Evolutionary conservation across 1,140 invertebrate genomes (phyloP), one percentile per base, ranked within the genome.

Genomic region (Acromyrmex echinatior): DNA sequence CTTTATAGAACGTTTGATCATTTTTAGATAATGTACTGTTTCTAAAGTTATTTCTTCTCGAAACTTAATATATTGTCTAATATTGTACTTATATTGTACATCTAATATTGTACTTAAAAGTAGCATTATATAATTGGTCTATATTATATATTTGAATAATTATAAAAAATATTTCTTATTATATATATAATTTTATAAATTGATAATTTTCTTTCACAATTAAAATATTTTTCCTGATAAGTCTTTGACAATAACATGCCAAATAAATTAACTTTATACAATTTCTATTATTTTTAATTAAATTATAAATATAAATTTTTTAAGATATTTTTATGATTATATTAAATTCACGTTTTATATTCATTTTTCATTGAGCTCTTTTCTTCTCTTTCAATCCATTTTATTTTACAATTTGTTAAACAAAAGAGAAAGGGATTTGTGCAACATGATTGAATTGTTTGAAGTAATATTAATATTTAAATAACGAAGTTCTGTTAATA

Each of bases 401-500:
- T 25, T 70, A 21, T 51, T 70, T 25, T 21, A 51, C 21, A 25
- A 51, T 51, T 45, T 45, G 18, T 49, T 70, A 25, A 70, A 16
- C 4, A 56, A 28, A n/a, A 45, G 31, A 39, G 10, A 58, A 53
- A 21, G 10, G 14, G 18, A 74, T 49, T 28, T 12, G 7, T 21
- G 21, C 28, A 16, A 31, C 25, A 60, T 9, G 18, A 74, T 76
- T 16, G 12, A 74, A 3, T 7, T 25, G 56, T 51, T 76, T 35
- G 18, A 62, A 62, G 39, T 10, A 73, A 35, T 25, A 56, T 49
- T 53, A 51, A 51, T 51, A 51, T 70, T 51, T 2, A 6, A 51
- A 51, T 51, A 70, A 70, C 12, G 14, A 70, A 21, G 39, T 60
- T 74, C 18, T 25, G 6, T 80, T 51, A 68, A 35, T 56, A 35